Base-by-base conservation (phyloP, 2,113 vertebrate genomes). In the Ptilonorhynchus violaceus region DNA sequence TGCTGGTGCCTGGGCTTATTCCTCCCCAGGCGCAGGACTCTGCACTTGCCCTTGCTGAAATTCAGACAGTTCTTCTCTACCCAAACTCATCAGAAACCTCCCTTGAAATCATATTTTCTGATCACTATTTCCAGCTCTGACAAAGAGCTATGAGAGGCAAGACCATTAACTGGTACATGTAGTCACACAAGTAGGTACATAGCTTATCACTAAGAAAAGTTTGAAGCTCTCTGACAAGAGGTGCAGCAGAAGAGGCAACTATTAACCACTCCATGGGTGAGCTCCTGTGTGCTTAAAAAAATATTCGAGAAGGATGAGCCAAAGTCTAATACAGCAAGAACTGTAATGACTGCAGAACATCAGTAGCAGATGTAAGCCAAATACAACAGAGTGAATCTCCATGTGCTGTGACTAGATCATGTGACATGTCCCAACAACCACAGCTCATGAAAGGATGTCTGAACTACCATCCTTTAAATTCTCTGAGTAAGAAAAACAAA, bases 151-250 rank as follows among this genome's bases (percentile, higher is more conserved):
- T 17, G 12, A 66, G 5, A 64, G 7, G 11, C 11, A 73, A 88
- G 28, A 6, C 28, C 33, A 49, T 8, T 37, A 37, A 41, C 3
- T 2, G 1, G 12, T 10, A 49, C 0, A 1, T 20, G 21, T 15
- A 73, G 49, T 23, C 21, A 7, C 21, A 42, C 13, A 64, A 60
- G 5, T 0, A 70, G 44, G 22, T 67, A n/a, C 4, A 28, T 4
- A 44, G 39, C 22, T 55, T 50, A 80, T 8, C 31, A 35, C 25
- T 50, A 27, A 23, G 4, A 10, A 2, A 70, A 85, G 4, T 56
- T 2, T 64, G 15, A 85, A 85, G 14, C 6, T 14, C 21, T 28
- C 35, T 39, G 28, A 59, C 44, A 37, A 33, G 35, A 46, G 19
- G 4, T 4, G 6, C 42, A 72, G n/a, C 37, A 66, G 58, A 85